Evolutionary conservation across 2,888 invertebrate genomes (phyloP), one percentile per base, ranked within the genome.

Genomic region (Ochropleura leucogaster): DNA sequence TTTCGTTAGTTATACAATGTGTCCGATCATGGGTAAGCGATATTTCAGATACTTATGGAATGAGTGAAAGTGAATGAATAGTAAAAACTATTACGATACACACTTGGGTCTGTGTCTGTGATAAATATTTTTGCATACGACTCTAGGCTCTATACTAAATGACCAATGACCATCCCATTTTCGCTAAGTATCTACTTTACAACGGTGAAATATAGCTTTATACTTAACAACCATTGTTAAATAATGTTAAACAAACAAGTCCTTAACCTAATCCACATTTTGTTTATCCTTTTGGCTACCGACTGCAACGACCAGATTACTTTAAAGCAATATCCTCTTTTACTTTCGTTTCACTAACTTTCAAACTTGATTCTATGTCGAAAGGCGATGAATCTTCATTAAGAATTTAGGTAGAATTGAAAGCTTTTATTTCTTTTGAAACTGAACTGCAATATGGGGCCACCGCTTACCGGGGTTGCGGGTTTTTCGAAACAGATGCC

Each of bases 221-320:
- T 10, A 9, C 18, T 10, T 4, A 46, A 60, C 9, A 44, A 60
- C 1, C 18, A 30, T 46, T 4, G 16, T 30, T 60, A 18, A 66
- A 40, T 76, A 20, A 40, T 42, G 53, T 30, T 40, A 57, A 78
- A 46, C 46, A 60, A 40, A 57, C 55, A 49, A 40, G 55, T 55
- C 64, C 46, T 82, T 79, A 77, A 82, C 78, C 82, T 77, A 40
- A 53, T 68, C 53, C 63, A 82, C 64, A 77, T 83, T 57, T 47
- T 59, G 59, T 57, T 49, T 82, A 40, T 65, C 44, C 64, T 65
- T 59, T 44, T 51, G 10, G 74, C n/a, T 59, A 44, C 30, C 20
- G 8, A 51, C 55, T 49, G 63, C 51, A 51, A 7, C 30, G 16
- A 47, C 51, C 42, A 59, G 20, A 64, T 77, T 65, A 20, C 14